Evolutionary conservation across 1,140 invertebrate genomes (phyloP), one percentile per base, ranked within the genome.

Genomic region (Pogonomyrmex californicus): DNA sequence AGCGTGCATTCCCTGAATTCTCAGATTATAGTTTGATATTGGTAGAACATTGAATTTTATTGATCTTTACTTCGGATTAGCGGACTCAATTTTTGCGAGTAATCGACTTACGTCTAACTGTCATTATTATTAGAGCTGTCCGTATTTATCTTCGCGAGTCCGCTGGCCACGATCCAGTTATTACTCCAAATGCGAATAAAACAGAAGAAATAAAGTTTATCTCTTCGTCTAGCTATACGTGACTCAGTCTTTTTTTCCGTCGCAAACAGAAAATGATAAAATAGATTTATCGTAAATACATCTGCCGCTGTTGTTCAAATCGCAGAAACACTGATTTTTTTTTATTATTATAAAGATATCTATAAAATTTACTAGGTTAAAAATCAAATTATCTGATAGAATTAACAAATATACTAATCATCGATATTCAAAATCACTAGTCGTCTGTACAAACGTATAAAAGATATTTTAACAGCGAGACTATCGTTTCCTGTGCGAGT

Each of bases 161-260:
- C 51, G 49, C 38, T 82, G 51, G 66, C 38, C 10, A n/a, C 68
- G 41, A 47, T 81, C 30, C 51, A 58, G 12, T 71, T 82, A 73
- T 82, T 82, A 71, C 36, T 47, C n/a, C 23, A 36, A 66, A 65
- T 10, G 17, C 44, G 33, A 36, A n/a, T 10, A 65, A 47, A 56
- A n/a, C 1, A 5, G 10, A 78, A 41, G 9, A 54, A 70, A 44
- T 54, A 36, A 71, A 71, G 51, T 82, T 56, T 66, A n/a, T 47
- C 54, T 14, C 68, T 38, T 17, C 6, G 17, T 12, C 41, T 38
- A 6, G 30, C 38, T 44, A 30, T 1, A 73, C 41, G 66, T 82
- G 79, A 83, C 54, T 70, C 47, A 51, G 73, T 82, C 75, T 75
- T 54, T 83, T 75, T 49, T 30, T 62, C 36, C n/a, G n/a, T 23